Percentiles rank a stretch among this genome's conserved stretches.
phyloP scores from a whole-genome alignment of 1,140 invertebrate species.

The Lutraria rhynchaena region DNA sequence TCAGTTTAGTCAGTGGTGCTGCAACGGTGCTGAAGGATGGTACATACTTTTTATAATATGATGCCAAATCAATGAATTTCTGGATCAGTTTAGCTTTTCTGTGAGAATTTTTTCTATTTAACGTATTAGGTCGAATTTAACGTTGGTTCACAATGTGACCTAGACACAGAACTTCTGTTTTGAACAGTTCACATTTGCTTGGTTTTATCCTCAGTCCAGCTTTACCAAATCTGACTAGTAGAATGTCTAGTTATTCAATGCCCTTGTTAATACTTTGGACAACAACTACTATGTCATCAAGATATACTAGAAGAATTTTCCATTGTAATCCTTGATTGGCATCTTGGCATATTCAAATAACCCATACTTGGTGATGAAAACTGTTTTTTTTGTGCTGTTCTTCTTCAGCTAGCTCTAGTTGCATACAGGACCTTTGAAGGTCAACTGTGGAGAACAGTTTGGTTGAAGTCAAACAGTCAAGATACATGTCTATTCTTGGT shows the following conservation, averaged over 20 bases:
- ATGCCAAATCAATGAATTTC: not conserved
- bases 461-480: slow-evolving; percentile 37
- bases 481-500: slow-evolving; percentile 25
- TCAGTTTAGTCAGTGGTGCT: not conserved
- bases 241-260: not conserved
- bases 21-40: not conserved
- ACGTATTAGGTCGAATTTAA: not conserved
- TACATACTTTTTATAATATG: slow-evolving; percentile 10
- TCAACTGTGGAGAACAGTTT: slow-evolving; percentile 41
- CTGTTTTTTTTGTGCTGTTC: slow-evolving; percentile 40
- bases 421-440: slow-evolving; percentile 32
- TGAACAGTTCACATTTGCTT: slow-evolving; percentile 34
- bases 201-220: slow-evolving; percentile 31
- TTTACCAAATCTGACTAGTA: not conserved
- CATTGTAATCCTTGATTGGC: slow-evolving; percentile 47
- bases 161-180: slow-evolving; percentile 22
- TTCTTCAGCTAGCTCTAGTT: slow-evolving; percentile 7
- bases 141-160: slow-evolving; percentile 21
- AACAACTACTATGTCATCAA: slow-evolving; percentile 39
- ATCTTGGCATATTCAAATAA: slow-evolving; percentile 37
- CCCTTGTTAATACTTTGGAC: slow-evolving; percentile 1
- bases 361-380: too few relatives aligned
- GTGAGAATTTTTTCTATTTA: not conserved
- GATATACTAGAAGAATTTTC: slow-evolving; percentile 29
- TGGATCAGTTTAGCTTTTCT: slow-evolving; percentile 7